Base-by-base conservation (phyloP, 1,140 invertebrate genomes). In the Trissolcus basalis region DNA sequence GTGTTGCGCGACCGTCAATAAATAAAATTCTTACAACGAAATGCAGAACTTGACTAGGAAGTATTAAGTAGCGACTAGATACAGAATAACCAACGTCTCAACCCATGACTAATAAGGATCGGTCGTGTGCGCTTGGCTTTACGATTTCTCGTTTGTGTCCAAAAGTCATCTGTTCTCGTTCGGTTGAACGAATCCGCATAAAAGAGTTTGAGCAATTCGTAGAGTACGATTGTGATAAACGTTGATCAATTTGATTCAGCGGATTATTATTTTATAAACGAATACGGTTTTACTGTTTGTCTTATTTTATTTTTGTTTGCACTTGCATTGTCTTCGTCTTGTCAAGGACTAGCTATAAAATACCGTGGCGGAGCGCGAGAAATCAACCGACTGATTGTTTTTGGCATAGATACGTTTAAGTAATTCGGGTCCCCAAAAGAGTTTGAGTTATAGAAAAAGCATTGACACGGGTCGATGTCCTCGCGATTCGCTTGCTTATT, bases 1-100 rank as follows among this genome's bases (percentile, higher is more conserved):
- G n/a, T n/a, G n/a, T 36, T 35, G 54, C 36, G 14, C 56, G 50
- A 67, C 45, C 48, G 48, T 14, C 67, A 81, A 78, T 80, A 79
- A 80, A 82, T 79, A 75, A 11, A 39, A 78, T 71, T 78, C 7
- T 63, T 80, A 80, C 64, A 80, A 82, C 71, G 77, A 85, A 85
- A 85, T 86, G 80, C 78, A 85, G 80, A 80, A 78, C 47, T 81
- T 86, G 86, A 86, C 85, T 87, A 86, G 85, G 78, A 84, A 77
- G 79, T 77, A 83, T 86, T 75, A 75, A 75, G 71, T 86, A 83
- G 81, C 80, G 83, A 86, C 85, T 87, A 86, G 84, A 85, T 78
- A 80, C 49, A 73, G 41, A 77, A 51, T 72, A 70, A 75, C 77
- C 69, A 70, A 33, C 41, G 35, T 64, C 44, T 68, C 64, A 69